Conservation (phyloP, 35 echinoderm and acorn worm genomes). For the Ophiothrix spiculata region DNA sequence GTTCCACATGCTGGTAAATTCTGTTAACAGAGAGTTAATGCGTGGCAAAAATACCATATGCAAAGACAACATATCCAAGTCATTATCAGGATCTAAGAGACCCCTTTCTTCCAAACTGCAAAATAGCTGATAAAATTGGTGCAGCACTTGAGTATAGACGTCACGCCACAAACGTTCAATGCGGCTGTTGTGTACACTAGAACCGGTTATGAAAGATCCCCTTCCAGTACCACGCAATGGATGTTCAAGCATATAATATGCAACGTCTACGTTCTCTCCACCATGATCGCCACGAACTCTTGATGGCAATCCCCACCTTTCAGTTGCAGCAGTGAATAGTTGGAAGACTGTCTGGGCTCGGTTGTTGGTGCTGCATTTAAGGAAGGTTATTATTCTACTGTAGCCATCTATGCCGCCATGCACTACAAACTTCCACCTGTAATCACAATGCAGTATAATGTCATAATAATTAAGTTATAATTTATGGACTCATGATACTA, state of each 20-base stretch:
- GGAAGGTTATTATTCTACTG: slow-evolving; percentile 22
- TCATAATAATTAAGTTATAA: background rate
- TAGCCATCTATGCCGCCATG: slow-evolving; percentile 73
- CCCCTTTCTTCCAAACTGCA: slow-evolving; percentile 24
- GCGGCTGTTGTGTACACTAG: slow-evolving; percentile 59
- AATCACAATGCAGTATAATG: too few relatives aligned
- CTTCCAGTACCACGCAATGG: slow-evolving; percentile 18
- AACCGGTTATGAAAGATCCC: slow-evolving; percentile 41
- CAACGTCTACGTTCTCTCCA: slow-evolving; percentile 36
- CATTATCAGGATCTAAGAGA: slow-evolving; percentile 50
- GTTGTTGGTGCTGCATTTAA: slow-evolving; percentile 34
- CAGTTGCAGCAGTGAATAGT: slow-evolving; percentile 8
- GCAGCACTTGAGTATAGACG: slow-evolving; percentile 31
- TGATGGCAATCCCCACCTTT: slow-evolving; percentile 23
- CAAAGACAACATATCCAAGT: slow-evolving; percentile 34
- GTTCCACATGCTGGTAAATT: slow-evolving; percentile 48
- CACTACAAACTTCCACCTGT: slow-evolving; percentile 42
- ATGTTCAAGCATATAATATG: slow-evolving; percentile 28
- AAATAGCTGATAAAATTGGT: slow-evolving; percentile 25
- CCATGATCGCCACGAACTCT: slow-evolving; percentile 35
- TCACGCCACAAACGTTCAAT: slow-evolving; percentile 83
- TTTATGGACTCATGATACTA: background rate
- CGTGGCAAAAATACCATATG: slow-evolving; percentile 54
- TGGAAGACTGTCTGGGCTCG: slow-evolving; percentile 37
- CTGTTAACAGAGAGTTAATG: slow-evolving; percentile 25